These are phyloP conservation scores for Octonoba sinensis DNA, from an alignment of 2,888 invertebrate genomes.

Conservation along the genomic window DNA sequence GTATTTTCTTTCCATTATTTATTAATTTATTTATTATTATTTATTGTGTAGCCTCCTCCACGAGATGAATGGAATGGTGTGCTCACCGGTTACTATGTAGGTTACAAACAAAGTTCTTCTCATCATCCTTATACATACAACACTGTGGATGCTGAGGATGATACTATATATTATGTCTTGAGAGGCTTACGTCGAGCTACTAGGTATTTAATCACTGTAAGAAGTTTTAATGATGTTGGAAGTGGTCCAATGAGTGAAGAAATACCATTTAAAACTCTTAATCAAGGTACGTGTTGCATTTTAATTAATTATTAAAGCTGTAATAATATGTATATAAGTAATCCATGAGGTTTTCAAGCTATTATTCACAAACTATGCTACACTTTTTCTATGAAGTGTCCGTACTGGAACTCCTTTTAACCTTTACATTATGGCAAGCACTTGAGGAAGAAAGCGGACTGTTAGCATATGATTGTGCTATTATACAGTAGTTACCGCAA, in stretches of 20 bases:
- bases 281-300: constrained; percentile 69
- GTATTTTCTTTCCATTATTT: constrained; percentile 7
- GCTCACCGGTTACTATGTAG: constrained; percentile 52
- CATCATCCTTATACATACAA: constrained; percentile 51
- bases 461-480: too few relatives aligned
- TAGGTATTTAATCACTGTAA: constrained; percentile 70
- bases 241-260: constrained; percentile 70
- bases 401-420: too few relatives aligned
- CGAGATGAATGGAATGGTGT: constrained; percentile 68
- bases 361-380: too few relatives aligned
- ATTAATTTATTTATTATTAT: too few relatives aligned
- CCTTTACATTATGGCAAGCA: too few relatives aligned
- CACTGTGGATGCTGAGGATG: constrained; percentile 67
- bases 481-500: too few relatives aligned
- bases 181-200: constrained; percentile 70
- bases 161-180: constrained; percentile 65
- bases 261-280: constrained; percentile 70
- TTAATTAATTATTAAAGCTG: neutral
- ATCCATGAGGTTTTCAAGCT: too few relatives aligned
- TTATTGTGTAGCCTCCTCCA: constrained; percentile 70
- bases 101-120: constrained; percentile 44
- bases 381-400: neutral
- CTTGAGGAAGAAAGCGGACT: too few relatives aligned
- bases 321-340: neutral
- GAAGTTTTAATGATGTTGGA: constrained; percentile 71